phyloP scores from a whole-genome alignment of 1,140 invertebrate genomes.

The Pseudomyrmex pallidus region DNA sequence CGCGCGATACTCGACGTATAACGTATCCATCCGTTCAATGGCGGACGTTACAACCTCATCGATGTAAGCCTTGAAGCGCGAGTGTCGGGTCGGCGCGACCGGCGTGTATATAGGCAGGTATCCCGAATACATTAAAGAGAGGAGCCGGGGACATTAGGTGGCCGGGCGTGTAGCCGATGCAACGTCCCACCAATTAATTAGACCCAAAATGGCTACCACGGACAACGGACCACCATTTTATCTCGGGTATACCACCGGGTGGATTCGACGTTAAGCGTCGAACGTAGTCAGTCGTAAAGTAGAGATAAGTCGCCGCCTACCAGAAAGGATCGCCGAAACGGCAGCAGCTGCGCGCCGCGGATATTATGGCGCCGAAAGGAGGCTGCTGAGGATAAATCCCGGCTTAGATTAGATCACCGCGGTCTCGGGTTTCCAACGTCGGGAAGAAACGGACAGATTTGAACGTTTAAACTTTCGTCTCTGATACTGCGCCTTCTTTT shows the following conservation, averaged over 20 bases:
- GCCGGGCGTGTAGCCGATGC: slow-evolving; percentile 61
- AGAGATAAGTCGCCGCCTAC: slow-evolving; percentile 77
- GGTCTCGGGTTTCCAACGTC: slow-evolving; percentile 69
- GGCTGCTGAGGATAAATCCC: slow-evolving; percentile 77
- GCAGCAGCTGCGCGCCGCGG: slow-evolving; percentile 78
- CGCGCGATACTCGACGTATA: neutral
- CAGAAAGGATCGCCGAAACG: slow-evolving; percentile 76
- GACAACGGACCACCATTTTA: slow-evolving; percentile 73
- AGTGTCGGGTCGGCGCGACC: slow-evolving; percentile 29
- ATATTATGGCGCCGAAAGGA: slow-evolving; percentile 80
- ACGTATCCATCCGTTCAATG: slow-evolving; percentile 37
- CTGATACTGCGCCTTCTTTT: neutral
- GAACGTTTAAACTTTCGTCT: slow-evolving; percentile 68
- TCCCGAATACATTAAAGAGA: slow-evolving; percentile 71
- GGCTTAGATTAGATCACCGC: slow-evolving; percentile 76
- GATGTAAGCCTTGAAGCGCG: slow-evolving; percentile 64
- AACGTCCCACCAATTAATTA: slow-evolving; percentile 73
- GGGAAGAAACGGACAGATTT: slow-evolving; percentile 59
- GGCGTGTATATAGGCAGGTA: slow-evolving; percentile 52
- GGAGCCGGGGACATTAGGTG: slow-evolving; percentile 33
- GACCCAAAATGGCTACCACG: slow-evolving; percentile 74
- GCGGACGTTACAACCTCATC: slow-evolving; percentile 59
- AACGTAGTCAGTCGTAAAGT: slow-evolving; percentile 75
- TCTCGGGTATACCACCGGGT: slow-evolving; percentile 63
- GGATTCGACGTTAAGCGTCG: slow-evolving; percentile 74